These are phyloP conservation scores for Pyrrhia umbra DNA, from an alignment of 2,888 invertebrate species.

Conservation along the genomic window DNA sequence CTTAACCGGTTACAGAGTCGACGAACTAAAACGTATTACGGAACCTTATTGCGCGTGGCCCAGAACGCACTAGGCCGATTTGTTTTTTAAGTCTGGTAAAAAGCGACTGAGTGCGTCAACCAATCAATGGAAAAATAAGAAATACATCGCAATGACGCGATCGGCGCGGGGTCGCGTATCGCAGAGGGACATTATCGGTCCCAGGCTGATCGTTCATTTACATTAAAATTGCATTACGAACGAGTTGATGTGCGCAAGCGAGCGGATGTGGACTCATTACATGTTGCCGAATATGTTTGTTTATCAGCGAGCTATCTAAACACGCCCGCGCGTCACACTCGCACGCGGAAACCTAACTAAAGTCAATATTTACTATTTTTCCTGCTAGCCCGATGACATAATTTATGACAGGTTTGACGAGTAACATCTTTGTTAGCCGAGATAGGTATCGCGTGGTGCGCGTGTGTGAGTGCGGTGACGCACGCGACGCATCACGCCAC, in stretches of 20 bases:
- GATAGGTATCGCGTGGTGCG: conserved; percentile 32
- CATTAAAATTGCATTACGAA: neutral
- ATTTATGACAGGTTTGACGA: conserved; percentile 52
- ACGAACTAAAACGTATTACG: too few species aligned
- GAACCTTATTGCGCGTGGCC: too few species aligned
- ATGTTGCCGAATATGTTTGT: conserved; percentile 37
- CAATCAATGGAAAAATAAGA: neutral
- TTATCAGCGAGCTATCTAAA: conserved; percentile 39
- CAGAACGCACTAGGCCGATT: too few species aligned
- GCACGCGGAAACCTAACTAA: conserved; percentile 47
- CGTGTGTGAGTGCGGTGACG: conserved; percentile 49
- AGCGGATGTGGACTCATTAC: conserved; percentile 31
- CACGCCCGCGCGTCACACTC: conserved; percentile 21
- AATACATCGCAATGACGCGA: neutral
- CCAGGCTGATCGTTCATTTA: conserved; percentile 2
- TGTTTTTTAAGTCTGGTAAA: too few species aligned
- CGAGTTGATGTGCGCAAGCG: neutral
- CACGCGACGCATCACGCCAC: conserved; percentile 58
- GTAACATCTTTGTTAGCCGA: conserved; percentile 44
- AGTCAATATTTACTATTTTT: conserved; percentile 57
- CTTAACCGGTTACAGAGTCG: too few species aligned
- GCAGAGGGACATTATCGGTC: conserved; percentile 1
- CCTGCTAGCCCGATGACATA: conserved; percentile 58
- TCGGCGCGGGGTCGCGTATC: neutral
- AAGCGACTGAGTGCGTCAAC: conserved; percentile 1